phyloP scores from a whole-genome alignment of 2,113 vertebrate genomes.

The Cyprinodon tularosa region DNA sequence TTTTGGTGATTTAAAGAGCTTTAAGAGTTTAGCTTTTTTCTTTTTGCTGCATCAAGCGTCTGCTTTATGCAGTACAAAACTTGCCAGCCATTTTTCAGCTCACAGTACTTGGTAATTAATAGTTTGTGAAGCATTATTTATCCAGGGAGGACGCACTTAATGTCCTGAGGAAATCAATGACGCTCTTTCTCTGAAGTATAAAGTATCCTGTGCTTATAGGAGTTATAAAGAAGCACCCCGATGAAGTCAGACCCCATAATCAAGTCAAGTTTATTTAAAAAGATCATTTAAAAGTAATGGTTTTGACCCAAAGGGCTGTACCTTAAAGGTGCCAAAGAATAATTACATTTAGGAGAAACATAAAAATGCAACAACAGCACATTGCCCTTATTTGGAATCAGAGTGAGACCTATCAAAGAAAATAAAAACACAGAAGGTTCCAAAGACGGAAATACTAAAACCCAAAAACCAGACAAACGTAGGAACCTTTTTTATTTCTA shows the following conservation, averaged over 20 bases:
- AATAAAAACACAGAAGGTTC: too few species aligned
- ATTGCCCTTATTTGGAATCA: background rate
- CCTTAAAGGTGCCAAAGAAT: background rate
- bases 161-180: background rate
- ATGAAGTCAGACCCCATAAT: background rate
- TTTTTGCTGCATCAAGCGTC: slow-evolving; percentile 8
- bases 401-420: background rate
- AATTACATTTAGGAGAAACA: background rate
- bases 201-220: background rate
- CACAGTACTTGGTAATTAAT: background rate
- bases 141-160: too few species aligned
- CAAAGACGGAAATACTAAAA: background rate
- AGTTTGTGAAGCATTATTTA: background rate
- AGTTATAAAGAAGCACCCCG: background rate
- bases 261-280: background rate
- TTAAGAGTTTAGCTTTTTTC: background rate
- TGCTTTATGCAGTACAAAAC: background rate
- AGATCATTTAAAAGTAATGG: background rate
- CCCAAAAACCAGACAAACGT: background rate
- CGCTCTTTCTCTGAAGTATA: background rate
- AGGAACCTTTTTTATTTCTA: background rate
- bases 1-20: slow-evolving; percentile 23
- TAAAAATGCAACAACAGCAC: background rate
- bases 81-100: background rate
- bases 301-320: background rate